These are phyloP conservation scores for Protonibea diacanthus DNA, from an alignment of 2,797 vertebrate species.

Conservation along the genomic window DNA sequence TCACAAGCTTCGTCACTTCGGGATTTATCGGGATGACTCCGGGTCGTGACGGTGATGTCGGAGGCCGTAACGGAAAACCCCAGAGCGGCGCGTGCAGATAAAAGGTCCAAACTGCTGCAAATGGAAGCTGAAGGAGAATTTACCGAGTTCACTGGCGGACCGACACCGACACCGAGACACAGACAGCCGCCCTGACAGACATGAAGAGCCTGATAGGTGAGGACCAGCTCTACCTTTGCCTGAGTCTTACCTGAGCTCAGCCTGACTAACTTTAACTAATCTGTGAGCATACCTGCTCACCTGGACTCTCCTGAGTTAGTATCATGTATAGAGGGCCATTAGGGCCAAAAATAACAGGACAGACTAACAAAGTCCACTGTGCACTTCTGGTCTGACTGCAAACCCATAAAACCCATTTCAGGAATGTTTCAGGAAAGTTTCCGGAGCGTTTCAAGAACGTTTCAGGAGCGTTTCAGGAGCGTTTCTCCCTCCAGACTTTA, in stretches of 20 bases:
- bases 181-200: constrained; percentile 53
- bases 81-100: constrained; percentile 27
- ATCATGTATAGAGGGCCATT: background rate
- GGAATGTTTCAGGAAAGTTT: too few species aligned
- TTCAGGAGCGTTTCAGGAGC: too few species aligned
- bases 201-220: constrained; percentile 62
- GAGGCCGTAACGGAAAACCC: too few species aligned
- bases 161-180: constrained; percentile 25
- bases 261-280: background rate
- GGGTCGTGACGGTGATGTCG: background rate
- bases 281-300: background rate
- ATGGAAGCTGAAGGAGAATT: constrained; percentile 49
- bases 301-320: too few species aligned
- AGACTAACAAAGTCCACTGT: too few species aligned
- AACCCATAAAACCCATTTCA: too few species aligned
- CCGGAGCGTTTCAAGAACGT: too few species aligned
- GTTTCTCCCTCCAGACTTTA: too few species aligned
- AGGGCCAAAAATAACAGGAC: background rate
- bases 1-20: constrained; percentile 43
- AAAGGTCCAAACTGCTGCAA: constrained; percentile 51
- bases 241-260: too few species aligned
- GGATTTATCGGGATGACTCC: constrained; percentile 25
- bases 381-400: too few species aligned
- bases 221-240: background rate
- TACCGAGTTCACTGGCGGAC: constrained; percentile 10